A percentile compares a stretch with the other conserved stretches of the same genome.
Conservation (phyloP, 2,113 vertebrate species). For the Anseranas semipalmata region DNA sequence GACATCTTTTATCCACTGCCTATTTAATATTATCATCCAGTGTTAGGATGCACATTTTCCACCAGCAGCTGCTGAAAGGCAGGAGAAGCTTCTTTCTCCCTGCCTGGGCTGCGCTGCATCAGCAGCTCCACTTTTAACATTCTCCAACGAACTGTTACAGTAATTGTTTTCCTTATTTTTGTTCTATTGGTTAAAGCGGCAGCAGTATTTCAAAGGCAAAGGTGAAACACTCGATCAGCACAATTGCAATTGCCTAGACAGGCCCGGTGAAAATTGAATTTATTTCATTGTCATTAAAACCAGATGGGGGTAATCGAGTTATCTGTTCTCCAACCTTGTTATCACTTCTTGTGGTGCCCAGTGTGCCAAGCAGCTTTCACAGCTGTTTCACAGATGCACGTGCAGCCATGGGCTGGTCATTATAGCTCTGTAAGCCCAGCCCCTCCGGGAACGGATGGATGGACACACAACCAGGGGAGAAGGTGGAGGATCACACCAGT, state of each 20-base stretch:
- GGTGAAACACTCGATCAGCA: not conserved
- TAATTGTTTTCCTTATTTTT: slow-evolving; percentile 19
- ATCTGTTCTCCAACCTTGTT: not conserved
- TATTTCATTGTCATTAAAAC: slow-evolving; percentile 15
- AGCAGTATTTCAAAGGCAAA: not conserved
- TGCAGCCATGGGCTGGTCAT: rapidly evolving
- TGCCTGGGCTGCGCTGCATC: not conserved
- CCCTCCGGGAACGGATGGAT: not conserved
- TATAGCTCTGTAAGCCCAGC: not conserved
- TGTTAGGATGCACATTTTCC: not conserved
- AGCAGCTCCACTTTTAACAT: not conserved
- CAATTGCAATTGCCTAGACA: not conserved
- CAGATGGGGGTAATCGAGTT: not conserved
- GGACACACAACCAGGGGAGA: not conserved
- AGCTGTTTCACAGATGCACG: not conserved
- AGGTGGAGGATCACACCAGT: not conserved
- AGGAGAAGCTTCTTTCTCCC: not conserved
- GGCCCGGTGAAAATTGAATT: not conserved
- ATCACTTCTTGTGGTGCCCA: not conserved
- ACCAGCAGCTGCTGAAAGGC: not conserved
- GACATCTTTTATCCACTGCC: not conserved
- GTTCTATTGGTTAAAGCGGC: not conserved
- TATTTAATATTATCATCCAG: not conserved
- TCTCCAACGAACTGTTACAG: not conserved
- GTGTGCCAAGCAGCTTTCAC: not conserved